Percentiles rank a stretch among this genome's conserved stretches.
These are phyloP conservation scores for Furcifer pardalis DNA, from an alignment of 2,797 vertebrate genomes.

Conservation along the genomic window DNA sequence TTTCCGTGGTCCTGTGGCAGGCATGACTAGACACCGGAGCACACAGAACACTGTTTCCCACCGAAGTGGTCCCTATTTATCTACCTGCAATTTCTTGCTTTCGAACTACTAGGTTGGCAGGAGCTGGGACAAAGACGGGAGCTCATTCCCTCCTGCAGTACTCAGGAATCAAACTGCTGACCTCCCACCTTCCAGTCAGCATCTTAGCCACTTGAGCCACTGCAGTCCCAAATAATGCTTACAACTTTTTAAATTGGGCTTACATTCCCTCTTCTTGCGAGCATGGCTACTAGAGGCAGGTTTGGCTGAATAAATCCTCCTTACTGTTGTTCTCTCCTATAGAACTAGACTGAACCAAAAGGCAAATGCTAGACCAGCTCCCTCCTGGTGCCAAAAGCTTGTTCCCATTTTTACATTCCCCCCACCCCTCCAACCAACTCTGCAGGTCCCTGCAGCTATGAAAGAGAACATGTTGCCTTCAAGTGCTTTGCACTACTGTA, in stretches of 20 bases:
- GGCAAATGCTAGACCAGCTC: background rate
- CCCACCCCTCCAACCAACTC: background rate
- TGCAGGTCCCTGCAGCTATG: background rate
- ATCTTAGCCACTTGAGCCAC: too few species aligned
- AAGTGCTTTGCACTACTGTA: background rate
- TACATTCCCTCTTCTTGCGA: background rate
- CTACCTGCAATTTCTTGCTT: too few species aligned
- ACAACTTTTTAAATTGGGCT: background rate
- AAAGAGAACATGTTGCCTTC: background rate
- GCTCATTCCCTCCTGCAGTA: too few species aligned
- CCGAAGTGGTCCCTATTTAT: too few species aligned
- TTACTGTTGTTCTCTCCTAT: background rate
- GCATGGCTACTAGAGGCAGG: slow-evolving; percentile 1
- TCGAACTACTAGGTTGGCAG: too few species aligned
- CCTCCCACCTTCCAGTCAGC: too few species aligned
- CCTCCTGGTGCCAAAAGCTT: background rate
- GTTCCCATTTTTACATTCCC: background rate
- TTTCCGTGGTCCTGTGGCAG: too few species aligned
- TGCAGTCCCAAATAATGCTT: too few species aligned
- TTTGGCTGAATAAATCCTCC: background rate
- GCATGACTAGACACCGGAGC: too few species aligned
- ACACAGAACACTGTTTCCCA: too few species aligned
- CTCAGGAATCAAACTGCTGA: too few species aligned
- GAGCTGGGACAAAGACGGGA: too few species aligned
- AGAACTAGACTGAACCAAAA: background rate